These are phyloP conservation scores for Nebria ingens DNA, from an alignment of 1,140 invertebrate genomes.

Conservation along the genomic window DNA sequence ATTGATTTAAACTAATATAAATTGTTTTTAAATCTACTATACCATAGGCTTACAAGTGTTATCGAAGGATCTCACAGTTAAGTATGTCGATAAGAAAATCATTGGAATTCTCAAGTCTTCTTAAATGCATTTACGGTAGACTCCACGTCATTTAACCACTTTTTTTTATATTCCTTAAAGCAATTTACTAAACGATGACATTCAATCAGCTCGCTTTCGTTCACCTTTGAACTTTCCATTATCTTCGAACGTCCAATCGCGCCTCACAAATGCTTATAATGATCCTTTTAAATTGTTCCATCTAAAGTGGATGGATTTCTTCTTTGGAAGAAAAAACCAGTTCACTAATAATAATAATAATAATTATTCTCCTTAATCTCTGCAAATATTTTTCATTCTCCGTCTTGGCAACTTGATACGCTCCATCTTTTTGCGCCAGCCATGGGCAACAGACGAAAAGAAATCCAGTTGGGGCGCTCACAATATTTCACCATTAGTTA, in stretches of 20 bases:
- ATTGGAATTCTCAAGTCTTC: too few relatives aligned
- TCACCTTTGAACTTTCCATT: conserved; percentile 8
- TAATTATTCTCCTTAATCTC: not conserved
- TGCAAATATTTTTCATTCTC: conserved; percentile 9
- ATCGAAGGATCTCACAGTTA: too few relatives aligned
- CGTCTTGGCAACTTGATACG: not conserved
- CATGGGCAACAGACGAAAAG: too few relatives aligned
- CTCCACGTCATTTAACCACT: not conserved
- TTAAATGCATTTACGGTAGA: not conserved
- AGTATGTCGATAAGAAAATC: too few relatives aligned
- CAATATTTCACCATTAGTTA: conserved; percentile 9
- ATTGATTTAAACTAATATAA: too few relatives aligned
- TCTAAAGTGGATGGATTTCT: not conserved
- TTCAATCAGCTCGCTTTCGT: not conserved
- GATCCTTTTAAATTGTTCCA: not conserved
- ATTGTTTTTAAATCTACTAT: too few relatives aligned
- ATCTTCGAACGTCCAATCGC: not conserved
- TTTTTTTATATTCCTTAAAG: not conserved
- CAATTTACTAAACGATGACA: not conserved
- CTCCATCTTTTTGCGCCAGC: not conserved
- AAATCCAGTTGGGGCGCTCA: not conserved
- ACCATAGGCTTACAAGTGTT: too few relatives aligned
- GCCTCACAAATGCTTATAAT: not conserved
- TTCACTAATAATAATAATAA: not conserved
- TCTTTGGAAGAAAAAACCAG: not conserved